Evolutionary conservation across 2,113 vertebrate species (phyloP), one percentile per base, ranked within the genome.

Genomic region (Catharus fuscescens): DNA sequence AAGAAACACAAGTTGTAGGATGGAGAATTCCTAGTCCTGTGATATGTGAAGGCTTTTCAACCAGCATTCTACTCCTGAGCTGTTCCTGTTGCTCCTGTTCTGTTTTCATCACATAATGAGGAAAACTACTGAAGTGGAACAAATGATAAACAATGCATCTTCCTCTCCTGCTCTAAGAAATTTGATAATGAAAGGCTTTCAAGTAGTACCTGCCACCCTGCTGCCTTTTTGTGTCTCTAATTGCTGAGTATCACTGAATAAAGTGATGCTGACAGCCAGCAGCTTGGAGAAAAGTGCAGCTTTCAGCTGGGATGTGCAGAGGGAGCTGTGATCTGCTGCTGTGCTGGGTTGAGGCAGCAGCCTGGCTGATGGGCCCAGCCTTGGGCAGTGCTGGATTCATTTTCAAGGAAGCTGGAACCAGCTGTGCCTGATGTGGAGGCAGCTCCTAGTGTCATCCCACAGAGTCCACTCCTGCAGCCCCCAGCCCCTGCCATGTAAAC

Each of bases 311-410:
- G 16, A 6, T 23, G 62, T 14, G 34, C 50, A 13, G 15, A 9
- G 36, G 54, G 47, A 40, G 36, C 59, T 31, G 31, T 3, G 5
- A 12, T 3, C 24, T 18, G 24, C 4, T 5, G 40, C 1, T 1
- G 12, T 21, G 40, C 65, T 19, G 24, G 42, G 31, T 20, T 57
- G 54, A 61, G n/a, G 26, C 56, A 25, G 20, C 21, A 76, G 56
- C 26, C 18, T 10, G 18, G 29, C 61, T 24, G 25, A 26, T 26
- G 25, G 14, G n/a, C 2, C 9, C 59, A 52, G 42, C 31, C 31
- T 29, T 29, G 53, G 20, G n/a, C 38, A 18, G 6, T 0, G 1
- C 4, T 2, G 0, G 34, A n/a, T 38, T 38, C 12, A 1, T 36
- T 50, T 34, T 16, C 4, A 18, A 21, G 38, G 62, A 6, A 59